Conservation (phyloP, 2,797 vertebrate species). For the Sebastes nivosus region DNA sequence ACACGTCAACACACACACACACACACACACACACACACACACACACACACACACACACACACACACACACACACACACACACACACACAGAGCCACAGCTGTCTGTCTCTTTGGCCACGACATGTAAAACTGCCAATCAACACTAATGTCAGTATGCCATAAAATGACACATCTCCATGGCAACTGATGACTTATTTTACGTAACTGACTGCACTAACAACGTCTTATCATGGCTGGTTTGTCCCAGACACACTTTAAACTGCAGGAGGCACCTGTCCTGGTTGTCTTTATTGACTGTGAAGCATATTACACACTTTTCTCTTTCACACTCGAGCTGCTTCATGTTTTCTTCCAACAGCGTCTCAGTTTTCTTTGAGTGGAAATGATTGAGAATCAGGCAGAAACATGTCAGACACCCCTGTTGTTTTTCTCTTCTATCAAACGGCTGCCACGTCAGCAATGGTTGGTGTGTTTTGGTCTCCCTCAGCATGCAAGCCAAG, state of each 20-base stretch:
- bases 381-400: background rate
- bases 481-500: conserved; percentile 23
- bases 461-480: background rate
- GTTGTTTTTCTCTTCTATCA: background rate
- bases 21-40: background rate
- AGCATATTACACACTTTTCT: background rate
- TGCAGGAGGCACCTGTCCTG: background rate
- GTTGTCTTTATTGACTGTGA: background rate
- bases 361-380: background rate
- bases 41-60: background rate
- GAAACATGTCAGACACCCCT: background rate
- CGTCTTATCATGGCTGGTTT: background rate
- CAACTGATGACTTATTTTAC: background rate
- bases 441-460: conserved; percentile 14
- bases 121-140: background rate
- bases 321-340: background rate
- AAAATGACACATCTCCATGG: background rate
- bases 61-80: background rate
- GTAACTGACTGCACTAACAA: background rate
- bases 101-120: background rate
- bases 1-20: background rate
- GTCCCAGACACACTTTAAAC: background rate
- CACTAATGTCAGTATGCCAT: background rate
- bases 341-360: background rate
- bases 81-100: background rate